Conservation (phyloP, 1,140 invertebrate genomes). For the Eriosoma lanigerum region DNA sequence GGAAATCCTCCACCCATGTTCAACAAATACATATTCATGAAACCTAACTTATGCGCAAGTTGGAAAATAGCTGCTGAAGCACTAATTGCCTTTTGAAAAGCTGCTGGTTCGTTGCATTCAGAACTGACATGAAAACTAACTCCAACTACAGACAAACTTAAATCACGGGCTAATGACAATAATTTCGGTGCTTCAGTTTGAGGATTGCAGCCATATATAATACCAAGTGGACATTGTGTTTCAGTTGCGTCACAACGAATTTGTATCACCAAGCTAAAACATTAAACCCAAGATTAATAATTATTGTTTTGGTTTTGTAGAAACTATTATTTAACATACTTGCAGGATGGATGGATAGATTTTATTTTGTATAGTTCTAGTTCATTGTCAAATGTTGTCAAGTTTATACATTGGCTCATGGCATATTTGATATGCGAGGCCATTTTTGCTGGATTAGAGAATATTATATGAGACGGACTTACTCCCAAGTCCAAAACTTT, state of each 20-base stretch:
- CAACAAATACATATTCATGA: slow-evolving; percentile 68
- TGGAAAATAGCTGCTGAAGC: slow-evolving; percentile 71
- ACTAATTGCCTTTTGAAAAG: slow-evolving; percentile 74
- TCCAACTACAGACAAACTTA: slow-evolving; percentile 78
- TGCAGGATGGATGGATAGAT: slow-evolving; percentile 76
- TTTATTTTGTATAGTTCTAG: slow-evolving; percentile 92
- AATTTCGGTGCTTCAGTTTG: slow-evolving; percentile 75
- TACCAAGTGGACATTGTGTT: slow-evolving; percentile 86
- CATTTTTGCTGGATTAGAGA: slow-evolving; percentile 96
- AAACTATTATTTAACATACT: slow-evolving; percentile 62
- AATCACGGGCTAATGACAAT: slow-evolving; percentile 71
- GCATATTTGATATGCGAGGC: slow-evolving; percentile 90
- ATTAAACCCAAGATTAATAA: not conserved
- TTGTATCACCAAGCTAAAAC: slow-evolving; percentile 78
- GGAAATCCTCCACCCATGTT: slow-evolving; percentile 89
- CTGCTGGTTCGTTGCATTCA: slow-evolving; percentile 74
- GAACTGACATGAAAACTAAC: slow-evolving; percentile 89
- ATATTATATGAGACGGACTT: slow-evolving; percentile 82
- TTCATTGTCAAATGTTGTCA: slow-evolving; percentile 96
- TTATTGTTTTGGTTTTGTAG: no score
- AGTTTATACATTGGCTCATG: slow-evolving; percentile 70
- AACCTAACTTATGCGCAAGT: slow-evolving; percentile 69
- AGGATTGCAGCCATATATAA: slow-evolving; percentile 94
- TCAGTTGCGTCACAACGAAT: slow-evolving; percentile 87
- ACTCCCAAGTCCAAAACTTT: slow-evolving; percentile 81